Base-by-base conservation (phyloP, 2,113 vertebrate species). In the Arvicanthis niloticus region DNA sequence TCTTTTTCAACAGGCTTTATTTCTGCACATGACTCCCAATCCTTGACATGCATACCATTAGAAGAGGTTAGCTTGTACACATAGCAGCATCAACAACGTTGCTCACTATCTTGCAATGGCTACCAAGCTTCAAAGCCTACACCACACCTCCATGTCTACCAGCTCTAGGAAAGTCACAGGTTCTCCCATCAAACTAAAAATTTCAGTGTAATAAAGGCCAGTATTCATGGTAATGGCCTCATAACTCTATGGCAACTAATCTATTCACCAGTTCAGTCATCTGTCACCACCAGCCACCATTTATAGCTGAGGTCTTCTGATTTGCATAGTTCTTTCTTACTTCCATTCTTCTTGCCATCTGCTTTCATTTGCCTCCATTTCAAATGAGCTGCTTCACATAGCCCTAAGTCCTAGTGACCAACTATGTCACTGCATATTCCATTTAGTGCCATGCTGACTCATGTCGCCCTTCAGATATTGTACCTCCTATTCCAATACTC, bases 1-100 rank as follows among this genome's bases (percentile, higher is more conserved):
- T 7, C 56, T 45, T 13, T 78, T n/a, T 68, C 58, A 89, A 70
- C 1, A 53, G 73, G 48, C 7, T 53, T 60, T 76, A 34, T 56
- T 70, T 75, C 86, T 80, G 15, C 0, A 17, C 4, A 1, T 31
- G 13, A 56, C 29, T 13, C 19, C n/a, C 26, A 48, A 58, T n/a
- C 68, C 56, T 81, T 5, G 34, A 40, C 12, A 65, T 12, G 10
- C 19, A 68, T 31, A 62, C 40, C 34, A 56, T 48, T 51, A n/a
- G 24, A 86, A 88, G 21, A 2, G 7, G 10, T 45, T 58, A 68
- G 2, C 6, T 29, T 70, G 4, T 4, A 19, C 2, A 15, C 7
- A 40, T 0, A 0, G 3, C 8, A 68, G 1, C 11, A n/a, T 56
- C 29, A 9, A 42, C 40, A 70, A 40, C 15, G 40, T 40, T 62